These are phyloP conservation scores for Emydoidea blandingii DNA, from an alignment of 2,797 vertebrate genomes.

Conservation along the genomic window DNA sequence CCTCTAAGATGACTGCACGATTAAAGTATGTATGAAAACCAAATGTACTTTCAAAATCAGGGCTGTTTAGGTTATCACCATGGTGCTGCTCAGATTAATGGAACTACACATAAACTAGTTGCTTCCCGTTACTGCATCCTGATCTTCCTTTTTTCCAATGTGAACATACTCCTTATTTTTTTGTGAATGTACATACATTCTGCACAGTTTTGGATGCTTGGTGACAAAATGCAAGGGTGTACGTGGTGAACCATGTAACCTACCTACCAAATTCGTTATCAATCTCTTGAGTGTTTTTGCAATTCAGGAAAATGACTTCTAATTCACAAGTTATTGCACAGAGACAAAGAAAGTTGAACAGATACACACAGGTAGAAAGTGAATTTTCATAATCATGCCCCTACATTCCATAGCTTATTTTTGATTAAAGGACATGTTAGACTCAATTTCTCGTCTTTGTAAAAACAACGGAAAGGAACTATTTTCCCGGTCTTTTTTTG, in stretches of 20 bases:
- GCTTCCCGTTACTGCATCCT: neutral
- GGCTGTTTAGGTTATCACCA: slow-evolving; percentile 9
- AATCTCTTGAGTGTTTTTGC: neutral
- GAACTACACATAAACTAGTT: slow-evolving; percentile 10
- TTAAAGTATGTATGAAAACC: slow-evolving; percentile 1
- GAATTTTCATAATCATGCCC: neutral
- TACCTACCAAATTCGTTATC: neutral
- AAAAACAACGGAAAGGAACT: neutral
- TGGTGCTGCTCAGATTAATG: neutral
- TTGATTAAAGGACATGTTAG: neutral
- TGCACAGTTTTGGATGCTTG: neutral
- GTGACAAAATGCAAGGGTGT: neutral
- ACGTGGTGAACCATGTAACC: neutral
- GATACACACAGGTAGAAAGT: neutral
- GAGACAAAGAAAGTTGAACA: neutral
- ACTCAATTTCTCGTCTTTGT: neutral
- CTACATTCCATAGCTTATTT: neutral
- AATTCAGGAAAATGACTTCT: neutral
- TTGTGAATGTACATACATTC: neutral
- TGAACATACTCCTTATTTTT: neutral
- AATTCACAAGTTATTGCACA: neutral
- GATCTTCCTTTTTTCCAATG: neutral
- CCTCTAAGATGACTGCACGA: neutral
- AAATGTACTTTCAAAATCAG: neutral
- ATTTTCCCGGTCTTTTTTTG: accelerated